Evolutionary conservation across 1,140 invertebrate genomes (phyloP).

Genomic region (Drosophila parabipectinata): DNA sequence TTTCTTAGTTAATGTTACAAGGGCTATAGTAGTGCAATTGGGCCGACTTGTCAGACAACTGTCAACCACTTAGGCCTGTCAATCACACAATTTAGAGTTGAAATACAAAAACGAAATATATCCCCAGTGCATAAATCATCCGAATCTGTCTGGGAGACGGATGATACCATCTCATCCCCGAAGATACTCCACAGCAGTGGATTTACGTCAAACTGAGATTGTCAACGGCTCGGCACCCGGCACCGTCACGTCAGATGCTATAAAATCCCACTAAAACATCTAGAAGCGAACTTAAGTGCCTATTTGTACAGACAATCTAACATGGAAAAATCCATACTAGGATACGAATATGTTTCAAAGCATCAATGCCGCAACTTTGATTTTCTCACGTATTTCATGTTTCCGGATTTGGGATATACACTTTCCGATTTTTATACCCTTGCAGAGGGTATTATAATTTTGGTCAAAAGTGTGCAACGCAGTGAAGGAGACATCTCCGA

Average conservation of each 20-base stretch:
- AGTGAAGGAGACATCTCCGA: too few species aligned
- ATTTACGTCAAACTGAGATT: slow-evolving; percentile 71
- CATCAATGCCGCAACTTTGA: slow-evolving; percentile 39
- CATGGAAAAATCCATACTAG: slow-evolving; percentile 30
- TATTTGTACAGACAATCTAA: slow-evolving; percentile 53
- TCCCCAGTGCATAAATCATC: slow-evolving; percentile 72
- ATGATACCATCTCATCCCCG: slow-evolving; percentile 19
- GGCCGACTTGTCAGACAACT: slow-evolving; percentile 82
- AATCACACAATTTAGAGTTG: slow-evolving; percentile 76
- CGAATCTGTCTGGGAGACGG: slow-evolving; percentile 44
- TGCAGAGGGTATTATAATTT: too few species aligned
- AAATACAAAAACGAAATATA: slow-evolving; percentile 44
- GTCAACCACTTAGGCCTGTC: slow-evolving; percentile 83
- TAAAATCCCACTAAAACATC: slow-evolving; percentile 71
- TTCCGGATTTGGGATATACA: slow-evolving; percentile 46
- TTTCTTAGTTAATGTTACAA: slow-evolving; percentile 63
- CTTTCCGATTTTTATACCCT: neutral
- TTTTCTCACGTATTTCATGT: slow-evolving; percentile 83
- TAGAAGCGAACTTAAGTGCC: slow-evolving; percentile 69
- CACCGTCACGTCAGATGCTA: slow-evolving; percentile 65
- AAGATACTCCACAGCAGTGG: slow-evolving; percentile 55
- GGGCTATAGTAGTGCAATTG: slow-evolving; percentile 63
- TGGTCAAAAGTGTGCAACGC: too few species aligned
- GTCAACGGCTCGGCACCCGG: slow-evolving; percentile 56
- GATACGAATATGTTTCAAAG: slow-evolving; percentile 43